Evolutionary conservation across 2,113 vertebrate genomes (phyloP), one percentile per base, ranked within the genome.

Genomic region (Lagopus leucura): DNA sequence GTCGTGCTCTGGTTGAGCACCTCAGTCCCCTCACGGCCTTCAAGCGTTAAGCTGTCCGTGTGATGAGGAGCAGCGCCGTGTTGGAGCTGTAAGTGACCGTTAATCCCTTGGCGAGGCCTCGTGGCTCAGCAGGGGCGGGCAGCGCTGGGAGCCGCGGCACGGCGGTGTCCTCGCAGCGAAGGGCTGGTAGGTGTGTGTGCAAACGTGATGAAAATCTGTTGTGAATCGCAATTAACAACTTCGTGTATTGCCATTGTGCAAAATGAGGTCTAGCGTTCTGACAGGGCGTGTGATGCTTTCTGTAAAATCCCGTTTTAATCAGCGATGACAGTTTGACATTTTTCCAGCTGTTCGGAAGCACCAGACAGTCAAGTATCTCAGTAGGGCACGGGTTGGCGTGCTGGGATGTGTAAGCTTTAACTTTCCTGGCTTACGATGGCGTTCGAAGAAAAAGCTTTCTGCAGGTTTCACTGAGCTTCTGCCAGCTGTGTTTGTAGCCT

Each of bases 251-350:
- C 85, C 63, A n/a, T 67, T 13, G 2, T 57, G 47, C 57, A 24
- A 83, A 96, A 55, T 72, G 82, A 94, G 84, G 85, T 90, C 90
- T 93, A 83, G 89, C 93, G 91, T 96, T 96, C 91, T 97, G 93
- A 96, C 94, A 95, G 93, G 86, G 76, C 32, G 24, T 88, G 82
- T 90, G 93, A 97, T 97, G 93, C 54, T 95, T 95, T 95, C 88
- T 96, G 86, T 94, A 97, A 98, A 98, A 97, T 96, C 97, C 97
- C 84, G 83, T 97, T 97, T 98, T 98, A 98, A 98, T 97, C 97
- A 97, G 94, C 84, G 96, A 95, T 97, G 97, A 97, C 97, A 98
- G 97, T 95, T 97, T 97, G 98, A 98, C 93, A 94, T 97, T 97
- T 94, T 93, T 96, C 97, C 95, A 97, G 97, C 97, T 97, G 97